A percentile compares a stretch with the other conserved stretches of the same genome.
phyloP scores from a whole-genome alignment of 2,113 vertebrate species.

The Drymodes brunneopygia region DNA sequence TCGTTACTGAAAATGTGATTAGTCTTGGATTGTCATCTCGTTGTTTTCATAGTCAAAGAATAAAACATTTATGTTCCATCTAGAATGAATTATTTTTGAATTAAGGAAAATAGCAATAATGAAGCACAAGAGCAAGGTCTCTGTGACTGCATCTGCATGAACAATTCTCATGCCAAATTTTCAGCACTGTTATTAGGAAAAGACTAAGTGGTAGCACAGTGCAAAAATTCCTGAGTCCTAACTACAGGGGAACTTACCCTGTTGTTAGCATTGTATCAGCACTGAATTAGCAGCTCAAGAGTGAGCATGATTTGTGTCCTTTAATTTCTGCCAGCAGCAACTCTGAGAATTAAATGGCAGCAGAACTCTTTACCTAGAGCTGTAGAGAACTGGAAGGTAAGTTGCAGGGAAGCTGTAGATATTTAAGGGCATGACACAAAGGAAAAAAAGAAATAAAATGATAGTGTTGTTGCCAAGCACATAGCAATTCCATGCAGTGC shows the following conservation, averaged over 20 bases:
- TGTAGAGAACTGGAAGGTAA: neutral
- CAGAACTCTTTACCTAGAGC: neutral
- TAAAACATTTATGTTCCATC: neutral
- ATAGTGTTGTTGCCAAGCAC: neutral
- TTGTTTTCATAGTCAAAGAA: slow-evolving; percentile 11
- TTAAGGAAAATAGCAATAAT: neutral
- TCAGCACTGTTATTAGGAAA: neutral
- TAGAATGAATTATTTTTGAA: slow-evolving; percentile 22
- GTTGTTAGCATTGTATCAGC: neutral
- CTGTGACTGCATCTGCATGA: neutral
- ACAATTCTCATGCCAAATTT: neutral
- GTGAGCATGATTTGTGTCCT: neutral
- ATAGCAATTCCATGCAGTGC: neutral
- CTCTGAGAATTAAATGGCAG: neutral
- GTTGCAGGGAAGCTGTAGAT: neutral
- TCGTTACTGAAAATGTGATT: slow-evolving; percentile 27
- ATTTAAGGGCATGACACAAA: neutral
- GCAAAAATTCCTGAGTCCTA: neutral
- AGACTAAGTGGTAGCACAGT: neutral
- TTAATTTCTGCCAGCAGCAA: slow-evolving; percentile 9
- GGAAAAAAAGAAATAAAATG: neutral
- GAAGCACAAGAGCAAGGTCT: slow-evolving; percentile 10
- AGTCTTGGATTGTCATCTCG: slow-evolving; percentile 18
- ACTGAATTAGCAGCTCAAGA: neutral
- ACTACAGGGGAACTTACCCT: neutral